Base-by-base conservation (phyloP, 2,888 invertebrate species). In the Heliconius hortense region DNA sequence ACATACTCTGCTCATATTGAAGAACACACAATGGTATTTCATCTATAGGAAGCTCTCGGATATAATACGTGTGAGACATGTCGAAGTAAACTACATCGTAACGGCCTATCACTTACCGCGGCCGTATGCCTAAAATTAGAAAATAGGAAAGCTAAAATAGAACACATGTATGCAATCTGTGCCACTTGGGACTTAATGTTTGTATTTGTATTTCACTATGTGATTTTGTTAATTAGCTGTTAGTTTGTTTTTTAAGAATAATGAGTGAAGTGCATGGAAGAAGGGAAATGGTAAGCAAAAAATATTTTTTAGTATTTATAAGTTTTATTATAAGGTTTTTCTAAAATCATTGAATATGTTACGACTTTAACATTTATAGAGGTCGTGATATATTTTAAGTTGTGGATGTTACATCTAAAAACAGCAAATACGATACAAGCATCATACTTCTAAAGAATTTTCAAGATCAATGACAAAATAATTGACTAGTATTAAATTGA, bases 11-110 rank as follows among this genome's bases (percentile, higher is more conserved):
- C 78, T 93, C 92, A 84, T 89, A 92, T 84, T 94, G 93, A 73
- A 94, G 87, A 63, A 94, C 94, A 85, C 94, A 94, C 43, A 94
- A 82, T n/a, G 94, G 94, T 86, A 94, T 92, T 86, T 94, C 94
- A 78, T 94, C 92, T 69, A 90, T 82, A 74, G 91, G 84, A 71
- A 93, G 82, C 80, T 91, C 91, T 78, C 85, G 86, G 81, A 93
- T 79, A 82, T 85, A 88, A 86, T 91, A 92, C 76, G 84, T 82
- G 82, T 86, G 85, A 81, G 93, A 88, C 91, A 93, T 93, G 80
- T 82, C 82, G 81, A 75, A 81, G 76, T 80, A 79, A 77, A 79
- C 79, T 78, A 78, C 78, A 77, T 73, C 76, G 80, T 79, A 75
- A 78, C 82, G 83, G 83, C 82, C 82, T 84, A 81, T 81, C 83